Conservation (phyloP, 2,113 vertebrate species). For the Rattus rattus region DNA sequence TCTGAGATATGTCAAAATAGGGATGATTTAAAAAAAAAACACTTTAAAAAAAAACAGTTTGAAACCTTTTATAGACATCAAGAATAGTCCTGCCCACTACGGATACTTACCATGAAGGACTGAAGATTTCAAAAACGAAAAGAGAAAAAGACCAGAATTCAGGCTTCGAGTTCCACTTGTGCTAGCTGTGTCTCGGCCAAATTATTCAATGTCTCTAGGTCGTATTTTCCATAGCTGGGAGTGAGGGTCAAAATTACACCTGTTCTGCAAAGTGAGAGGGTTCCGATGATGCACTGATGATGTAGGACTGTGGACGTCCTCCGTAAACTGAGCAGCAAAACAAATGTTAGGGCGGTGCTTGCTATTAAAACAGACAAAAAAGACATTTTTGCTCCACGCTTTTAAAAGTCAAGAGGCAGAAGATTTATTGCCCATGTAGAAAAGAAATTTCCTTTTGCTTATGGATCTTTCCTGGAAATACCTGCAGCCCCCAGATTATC, state of each 20-base stretch:
- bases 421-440: constrained; percentile 61
- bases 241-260: constrained; percentile 62
- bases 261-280: constrained; percentile 33
- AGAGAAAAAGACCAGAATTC: constrained; percentile 33
- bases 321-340: constrained; percentile 63
- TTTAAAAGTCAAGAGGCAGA: constrained; percentile 76
- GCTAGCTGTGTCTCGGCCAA: neutral
- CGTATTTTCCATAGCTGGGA: constrained; percentile 24
- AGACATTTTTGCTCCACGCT: constrained; percentile 63
- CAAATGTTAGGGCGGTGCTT: constrained; percentile 67
- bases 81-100: neutral
- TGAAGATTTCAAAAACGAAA: constrained; percentile 25
- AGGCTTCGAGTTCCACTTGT: neutral
- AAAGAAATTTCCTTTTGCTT: constrained; percentile 61
- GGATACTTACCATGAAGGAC: neutral
- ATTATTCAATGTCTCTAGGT: constrained; percentile 13
- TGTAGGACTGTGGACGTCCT: constrained; percentile 61
- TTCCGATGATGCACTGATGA: constrained; percentile 37
- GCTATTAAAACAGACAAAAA: constrained; percentile 68
- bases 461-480: constrained; percentile 58
- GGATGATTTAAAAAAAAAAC: constrained; percentile 49
- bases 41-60: neutral
- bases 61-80: constrained; percentile 44
- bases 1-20: neutral
- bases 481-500: neutral